Evolutionary conservation across 2,113 vertebrate genomes (phyloP), one percentile per base, ranked within the genome.

Genomic region (Ornithorhynchus anatinus): DNA sequence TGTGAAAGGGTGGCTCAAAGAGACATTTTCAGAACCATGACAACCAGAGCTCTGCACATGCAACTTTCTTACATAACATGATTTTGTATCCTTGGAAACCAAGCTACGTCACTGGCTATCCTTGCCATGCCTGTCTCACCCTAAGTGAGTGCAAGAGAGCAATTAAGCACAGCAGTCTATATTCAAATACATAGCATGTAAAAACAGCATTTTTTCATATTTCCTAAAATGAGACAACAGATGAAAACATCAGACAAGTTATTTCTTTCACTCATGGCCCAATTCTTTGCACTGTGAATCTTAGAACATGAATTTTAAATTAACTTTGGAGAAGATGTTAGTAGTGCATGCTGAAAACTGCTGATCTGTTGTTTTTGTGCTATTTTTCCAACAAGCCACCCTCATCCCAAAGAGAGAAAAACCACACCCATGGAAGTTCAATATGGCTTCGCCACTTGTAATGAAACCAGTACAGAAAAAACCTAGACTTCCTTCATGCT

Each of bases 1-100:
- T 29, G 64, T 52, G 53, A 74, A 81, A 63, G 32, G 22, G 7
- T 17, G 62, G 42, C 32, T 53, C 2, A 23, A 60, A 57, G 40
- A 54, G 59, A 75, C 29, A 38, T 58, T 52, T 60, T 45, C 29
- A 77, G 66, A 88, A 77, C 77, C 68, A 51, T 74, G 68, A 87
- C 82, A 82, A 80, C 74, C 39, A 61, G 31, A 36, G 29, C 43
- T 69, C 66, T 56, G 60, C 57, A 68, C 25, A 70, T 4, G 51
- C 63, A 82, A 84, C 77, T 76, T 88, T 69, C 72, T 75, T 74
- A 87, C 38, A 50, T 62, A 76, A 79, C 32, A 22, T 62, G 52
- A 81, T 84, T 64, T 81, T 72, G 77, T 43, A 81, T 58, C 81
- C 80, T 84, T 64, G 77, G 87, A 76, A 90, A 90, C 77, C n/a